A percentile compares a stretch with the other conserved stretches of the same genome.
These are phyloP conservation scores for Ditula angustiorana DNA, from an alignment of 2,888 invertebrate genomes.

Conservation along the genomic window DNA sequence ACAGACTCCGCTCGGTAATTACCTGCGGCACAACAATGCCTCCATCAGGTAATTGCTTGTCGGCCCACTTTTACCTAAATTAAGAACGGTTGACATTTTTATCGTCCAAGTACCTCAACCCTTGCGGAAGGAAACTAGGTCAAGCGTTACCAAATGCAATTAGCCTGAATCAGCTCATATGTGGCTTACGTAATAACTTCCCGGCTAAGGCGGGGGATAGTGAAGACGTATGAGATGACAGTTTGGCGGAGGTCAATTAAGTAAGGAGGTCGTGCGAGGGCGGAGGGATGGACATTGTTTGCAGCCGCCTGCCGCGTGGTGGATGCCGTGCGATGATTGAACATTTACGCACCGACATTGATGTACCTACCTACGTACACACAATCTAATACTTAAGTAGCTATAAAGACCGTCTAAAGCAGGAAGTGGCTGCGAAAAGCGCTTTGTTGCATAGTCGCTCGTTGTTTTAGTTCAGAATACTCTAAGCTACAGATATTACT, in stretches of 20 bases:
- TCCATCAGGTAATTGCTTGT: constrained; percentile 33
- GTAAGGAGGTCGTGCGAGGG: constrained; percentile 59
- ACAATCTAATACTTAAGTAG: too few species aligned
- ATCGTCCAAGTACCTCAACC: constrained; percentile 17
- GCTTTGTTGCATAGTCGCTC: too few species aligned
- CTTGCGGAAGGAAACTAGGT: constrained; percentile 27
- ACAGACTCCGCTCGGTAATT: constrained; percentile 23
- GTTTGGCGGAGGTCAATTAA: constrained; percentile 66
- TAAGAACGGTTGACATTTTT: constrained; percentile 20
- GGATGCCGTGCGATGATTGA: constrained; percentile 54
- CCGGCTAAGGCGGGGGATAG: constrained; percentile 3
- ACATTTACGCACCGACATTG: constrained; percentile 24
- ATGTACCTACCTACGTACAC: not conserved
- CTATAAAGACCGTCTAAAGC: too few species aligned
- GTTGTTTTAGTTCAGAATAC: too few species aligned
- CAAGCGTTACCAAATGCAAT: constrained; percentile 26
- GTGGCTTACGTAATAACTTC: not conserved
- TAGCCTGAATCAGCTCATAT: constrained; percentile 9
- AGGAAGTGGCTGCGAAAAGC: too few species aligned
- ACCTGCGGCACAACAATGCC: constrained; percentile 23
- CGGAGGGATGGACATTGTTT: constrained; percentile 54
- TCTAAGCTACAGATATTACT: too few species aligned
- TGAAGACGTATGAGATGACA: constrained; percentile 25
- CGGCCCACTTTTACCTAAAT: constrained; percentile 23
- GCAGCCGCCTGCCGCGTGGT: constrained; percentile 45